phyloP scores from a whole-genome alignment of 2,113 vertebrate genomes.

The Oxygymnocypris stewartii region DNA sequence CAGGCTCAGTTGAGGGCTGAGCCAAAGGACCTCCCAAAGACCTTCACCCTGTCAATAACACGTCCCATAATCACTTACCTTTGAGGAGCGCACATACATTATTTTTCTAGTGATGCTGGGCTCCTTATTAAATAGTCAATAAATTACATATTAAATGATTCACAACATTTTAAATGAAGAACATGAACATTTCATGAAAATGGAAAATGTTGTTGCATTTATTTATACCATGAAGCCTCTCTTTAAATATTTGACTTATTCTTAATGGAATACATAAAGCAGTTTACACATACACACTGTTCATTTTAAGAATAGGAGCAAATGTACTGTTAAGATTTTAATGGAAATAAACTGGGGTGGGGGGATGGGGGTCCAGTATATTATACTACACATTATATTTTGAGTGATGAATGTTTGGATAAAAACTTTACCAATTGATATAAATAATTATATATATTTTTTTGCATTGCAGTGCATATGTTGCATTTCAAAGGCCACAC shows the following conservation, averaged over 20 bases:
- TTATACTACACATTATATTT: too few relatives aligned
- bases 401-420: too few relatives aligned
- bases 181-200: neutral
- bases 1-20: conserved; percentile 31
- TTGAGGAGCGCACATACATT: neutral
- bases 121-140: neutral
- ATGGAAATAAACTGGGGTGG: neutral
- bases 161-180: too few relatives aligned
- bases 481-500: too few relatives aligned
- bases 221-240: neutral
- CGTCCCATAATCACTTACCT: neutral
- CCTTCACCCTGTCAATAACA: conserved; percentile 11
- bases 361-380: too few relatives aligned
- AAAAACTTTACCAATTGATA: too few relatives aligned
- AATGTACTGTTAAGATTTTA: neutral
- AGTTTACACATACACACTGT: too few relatives aligned
- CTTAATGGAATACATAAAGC: too few relatives aligned
- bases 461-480: too few relatives aligned
- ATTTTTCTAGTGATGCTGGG: neutral
- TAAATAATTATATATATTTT: too few relatives aligned
- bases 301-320: too few relatives aligned
- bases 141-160: neutral
- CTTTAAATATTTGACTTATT: too few relatives aligned
- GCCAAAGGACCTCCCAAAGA: conserved; percentile 3
- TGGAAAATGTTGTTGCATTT: neutral